Base-by-base conservation (phyloP, 2,888 invertebrate species). In the Pyrrhia umbra region DNA sequence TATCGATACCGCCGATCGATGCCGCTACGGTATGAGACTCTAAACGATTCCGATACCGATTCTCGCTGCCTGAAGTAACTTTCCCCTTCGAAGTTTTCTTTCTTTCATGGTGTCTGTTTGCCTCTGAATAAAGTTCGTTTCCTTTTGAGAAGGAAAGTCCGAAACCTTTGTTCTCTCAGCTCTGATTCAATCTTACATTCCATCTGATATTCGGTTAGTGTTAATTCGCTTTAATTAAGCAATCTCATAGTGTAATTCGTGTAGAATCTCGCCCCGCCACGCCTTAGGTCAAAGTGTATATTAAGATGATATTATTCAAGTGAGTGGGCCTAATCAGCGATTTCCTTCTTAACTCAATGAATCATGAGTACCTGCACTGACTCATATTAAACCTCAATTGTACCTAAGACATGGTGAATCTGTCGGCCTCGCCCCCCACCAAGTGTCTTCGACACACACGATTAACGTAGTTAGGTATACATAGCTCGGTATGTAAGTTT, bases 401-500 rank as follows among this genome's bases (percentile, higher is more conserved):
- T 82, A 66, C 80, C 82, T 86, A 81, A 85, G 86, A 83, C 79
- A 54, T 73, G 82, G 84, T 85, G 83, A 81, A 84, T 86, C 85
- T 79, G 79, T 72, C 82, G 88, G 86, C 90, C 89, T 89, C 88
- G 87, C 81, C 83, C 84, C 87, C 90, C 89, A 88, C 90, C 89
- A 86, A 88, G 87, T 82, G 85, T 82, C 75, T 78, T 65, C 79
- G 87, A 84, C 85, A 83, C 85, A 79, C 82, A 84, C 83, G 84
- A 82, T 83, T 82, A 81, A 68, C 69, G 50, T 80, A 74, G 65
- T 77, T 80, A 80, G 77, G 62, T 77, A 78, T 89, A 83, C 90
- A 88, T 85, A 75, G 88, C 86, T 82, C 70, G 77, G 81, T 87
- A 78, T 65, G 79, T 80, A 81, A 72, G 82, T 88, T 86, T 84